Conservation (phyloP, 2,888 invertebrate species). For the Eulithis testata region DNA sequence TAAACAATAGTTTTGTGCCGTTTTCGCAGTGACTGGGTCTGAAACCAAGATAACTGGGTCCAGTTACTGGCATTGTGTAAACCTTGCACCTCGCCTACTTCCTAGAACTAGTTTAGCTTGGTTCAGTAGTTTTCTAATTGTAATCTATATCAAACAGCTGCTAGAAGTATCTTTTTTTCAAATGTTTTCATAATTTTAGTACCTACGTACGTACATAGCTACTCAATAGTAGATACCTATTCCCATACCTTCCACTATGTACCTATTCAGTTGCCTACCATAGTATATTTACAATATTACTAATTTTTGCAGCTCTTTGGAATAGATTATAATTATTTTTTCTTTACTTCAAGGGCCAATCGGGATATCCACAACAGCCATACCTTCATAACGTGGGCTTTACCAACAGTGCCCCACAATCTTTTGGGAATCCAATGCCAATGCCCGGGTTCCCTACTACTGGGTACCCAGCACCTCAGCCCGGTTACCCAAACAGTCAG, state of each 20-base stretch:
- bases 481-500: constrained; percentile 60
- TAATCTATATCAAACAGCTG: constrained; percentile 2
- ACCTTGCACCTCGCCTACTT: too few relatives aligned
- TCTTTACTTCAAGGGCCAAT: constrained; percentile 80
- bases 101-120: not conserved
- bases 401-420: constrained; percentile 77
- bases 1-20: too few relatives aligned
- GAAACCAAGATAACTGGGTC: too few relatives aligned
- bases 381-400: constrained; percentile 80
- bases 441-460: constrained; percentile 75
- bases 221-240: too few relatives aligned
- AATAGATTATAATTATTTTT: constrained; percentile 45
- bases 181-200: too few relatives aligned
- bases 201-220: too few relatives aligned
- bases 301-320: constrained; percentile 40
- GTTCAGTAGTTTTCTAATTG: not conserved
- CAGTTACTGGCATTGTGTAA: too few relatives aligned
- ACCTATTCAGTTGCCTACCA: too few relatives aligned
- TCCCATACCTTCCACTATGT: too few relatives aligned
- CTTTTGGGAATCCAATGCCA: constrained; percentile 79
- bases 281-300: not conserved
- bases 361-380: constrained; percentile 80
- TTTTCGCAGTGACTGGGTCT: too few relatives aligned
- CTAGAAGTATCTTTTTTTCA: not conserved
- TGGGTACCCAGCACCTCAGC: constrained; percentile 71